These are phyloP conservation scores for Myocastor coypus DNA, from an alignment of 2,113 vertebrate genomes.

Conservation along the genomic window DNA sequence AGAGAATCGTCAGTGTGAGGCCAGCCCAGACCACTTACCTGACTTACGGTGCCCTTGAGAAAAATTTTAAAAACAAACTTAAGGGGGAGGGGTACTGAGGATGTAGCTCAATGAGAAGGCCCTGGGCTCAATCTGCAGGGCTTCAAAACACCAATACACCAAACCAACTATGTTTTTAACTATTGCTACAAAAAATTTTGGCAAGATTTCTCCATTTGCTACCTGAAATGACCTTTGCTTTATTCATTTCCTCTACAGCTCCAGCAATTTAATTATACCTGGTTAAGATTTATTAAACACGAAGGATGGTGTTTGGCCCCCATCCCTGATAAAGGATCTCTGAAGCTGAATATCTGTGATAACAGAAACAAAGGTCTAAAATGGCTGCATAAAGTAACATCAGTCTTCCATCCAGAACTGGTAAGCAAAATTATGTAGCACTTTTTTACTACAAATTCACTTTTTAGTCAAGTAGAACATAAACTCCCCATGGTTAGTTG, in stretches of 20 bases:
- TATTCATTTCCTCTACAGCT: constrained; percentile 83
- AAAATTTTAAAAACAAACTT: neutral
- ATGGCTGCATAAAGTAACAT: constrained; percentile 91
- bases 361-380: constrained; percentile 82
- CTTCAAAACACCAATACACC: neutral
- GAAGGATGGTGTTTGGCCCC: constrained; percentile 88
- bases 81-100: neutral
- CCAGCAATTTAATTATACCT: constrained; percentile 97
- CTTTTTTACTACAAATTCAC: constrained; percentile 33
- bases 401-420: constrained; percentile 83
- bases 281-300: constrained; percentile 92
- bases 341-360: constrained; percentile 87
- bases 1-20: neutral
- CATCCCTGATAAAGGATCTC: neutral
- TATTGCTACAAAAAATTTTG: neutral
- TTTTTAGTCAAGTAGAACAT: constrained; percentile 25
- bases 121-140: neutral
- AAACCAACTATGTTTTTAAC: neutral
- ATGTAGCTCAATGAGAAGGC: neutral
- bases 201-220: neutral
- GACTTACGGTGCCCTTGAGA: neutral
- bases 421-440: constrained; percentile 85
- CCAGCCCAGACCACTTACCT: neutral
- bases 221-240: neutral
- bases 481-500: neutral